Conservation (phyloP, 2,888 invertebrate species). For the Synanthedon tipuliformis region DNA sequence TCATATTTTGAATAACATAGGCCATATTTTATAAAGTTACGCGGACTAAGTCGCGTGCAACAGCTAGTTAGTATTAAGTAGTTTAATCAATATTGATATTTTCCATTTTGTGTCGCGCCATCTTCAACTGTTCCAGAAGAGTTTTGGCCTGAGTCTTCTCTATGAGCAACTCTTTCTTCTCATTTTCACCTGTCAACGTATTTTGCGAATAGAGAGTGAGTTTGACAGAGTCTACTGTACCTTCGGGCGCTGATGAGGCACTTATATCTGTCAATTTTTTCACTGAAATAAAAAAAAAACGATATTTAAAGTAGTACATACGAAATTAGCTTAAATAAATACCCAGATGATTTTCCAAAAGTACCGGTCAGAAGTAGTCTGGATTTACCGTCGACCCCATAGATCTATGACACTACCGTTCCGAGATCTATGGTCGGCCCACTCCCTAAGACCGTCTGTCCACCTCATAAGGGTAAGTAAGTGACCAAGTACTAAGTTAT, state of each 20-base stretch:
- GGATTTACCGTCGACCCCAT: no score
- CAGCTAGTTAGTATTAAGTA: no score
- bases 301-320: background rate
- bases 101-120: conserved; percentile 42
- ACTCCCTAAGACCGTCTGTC: no score
- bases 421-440: no score
- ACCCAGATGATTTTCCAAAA: no score
- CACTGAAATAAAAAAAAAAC: conserved; percentile 26
- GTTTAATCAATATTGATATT: conserved; percentile 10
- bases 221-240: conserved; percentile 34
- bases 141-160: conserved; percentile 31
- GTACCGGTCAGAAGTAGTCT: no score
- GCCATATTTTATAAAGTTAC: no score
- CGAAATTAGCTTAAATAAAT: background rate
- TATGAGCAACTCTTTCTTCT: conserved; percentile 33
- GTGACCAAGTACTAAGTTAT: no score
- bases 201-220: conserved; percentile 38
- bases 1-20: no score
- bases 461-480: no score
- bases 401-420: no score
- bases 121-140: conserved; percentile 40
- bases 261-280: conserved; percentile 46
- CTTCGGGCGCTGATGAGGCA: conserved; percentile 32
- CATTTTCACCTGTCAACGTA: conserved; percentile 36
- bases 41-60: no score